Conservation (phyloP, 2,113 vertebrate species). For the Cichladusa arquata region DNA sequence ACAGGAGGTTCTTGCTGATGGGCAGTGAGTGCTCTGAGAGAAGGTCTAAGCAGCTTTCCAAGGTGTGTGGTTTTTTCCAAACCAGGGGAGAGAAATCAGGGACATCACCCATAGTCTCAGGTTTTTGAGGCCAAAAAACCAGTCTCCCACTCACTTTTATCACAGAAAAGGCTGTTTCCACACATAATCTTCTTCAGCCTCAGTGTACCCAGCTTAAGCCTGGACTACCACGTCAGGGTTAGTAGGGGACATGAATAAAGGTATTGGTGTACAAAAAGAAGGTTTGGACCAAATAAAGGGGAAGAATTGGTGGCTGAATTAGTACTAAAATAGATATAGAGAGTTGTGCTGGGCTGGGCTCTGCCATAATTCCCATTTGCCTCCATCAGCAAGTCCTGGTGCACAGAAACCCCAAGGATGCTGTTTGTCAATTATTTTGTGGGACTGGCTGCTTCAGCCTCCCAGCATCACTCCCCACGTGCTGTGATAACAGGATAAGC, state of each 20-base stretch:
- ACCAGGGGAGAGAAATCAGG: accelerated
- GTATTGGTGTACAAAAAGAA: neutral
- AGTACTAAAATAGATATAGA: neutral
- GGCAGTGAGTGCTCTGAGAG: neutral
- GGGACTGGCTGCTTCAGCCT: neutral
- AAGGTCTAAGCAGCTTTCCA: neutral
- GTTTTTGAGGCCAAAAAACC: neutral
- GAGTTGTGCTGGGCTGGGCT: neutral
- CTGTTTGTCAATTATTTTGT: neutral
- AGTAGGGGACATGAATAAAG: neutral
- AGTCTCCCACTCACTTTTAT: neutral
- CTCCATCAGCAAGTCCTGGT: neutral
- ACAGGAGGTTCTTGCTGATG: accelerated
- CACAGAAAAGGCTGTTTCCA: neutral
- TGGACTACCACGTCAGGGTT: neutral
- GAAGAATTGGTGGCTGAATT: neutral
- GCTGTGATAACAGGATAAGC: neutral
- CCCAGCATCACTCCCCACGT: neutral
- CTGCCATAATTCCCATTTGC: neutral
- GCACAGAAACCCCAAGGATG: neutral
- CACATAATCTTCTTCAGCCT: neutral
- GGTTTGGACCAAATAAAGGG: neutral
- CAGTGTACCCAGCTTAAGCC: neutral
- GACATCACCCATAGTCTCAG: neutral
- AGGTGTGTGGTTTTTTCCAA: neutral